Evolutionary conservation across 37 sponge, comb jelly and placozoan species (phyloP), one percentile per base, ranked within the genome.

Genomic region (Aplysina aerophoba): DNA sequence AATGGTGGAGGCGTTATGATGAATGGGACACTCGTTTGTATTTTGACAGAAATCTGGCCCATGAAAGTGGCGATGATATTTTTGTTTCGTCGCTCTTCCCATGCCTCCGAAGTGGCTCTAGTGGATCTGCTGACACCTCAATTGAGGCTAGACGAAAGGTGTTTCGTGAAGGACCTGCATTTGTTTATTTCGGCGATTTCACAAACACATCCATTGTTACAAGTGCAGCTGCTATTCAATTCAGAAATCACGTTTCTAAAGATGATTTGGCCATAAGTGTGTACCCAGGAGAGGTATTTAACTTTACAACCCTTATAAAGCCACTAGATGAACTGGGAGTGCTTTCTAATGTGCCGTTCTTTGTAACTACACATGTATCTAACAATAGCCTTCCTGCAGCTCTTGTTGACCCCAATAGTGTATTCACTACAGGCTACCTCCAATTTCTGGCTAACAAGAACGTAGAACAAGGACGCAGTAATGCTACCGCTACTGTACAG

Each of bases 101-200:
- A 31, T 69, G 71, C 34, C 6, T 69, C 1, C 34, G 71, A 35
- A 34, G 34, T 69, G 71, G 71, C 1, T 69, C 71, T 31, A 34
- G 30, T 30, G 71, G 71, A 69, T 44, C 50, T 44, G 34, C 71
- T 30, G 34, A 69, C 6, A 69, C 71, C 6, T 69, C 71, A 69
- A 16, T 69, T 16, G 71, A 69, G 6, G 33, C 34, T 12, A 30
- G 71, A 17, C 0, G 30, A 27, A 69, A 16, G 33, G 71, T 69
- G 19, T 69, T 69, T 35, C 71, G 50, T 44, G 50, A 3, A 44
- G 8, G 6, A 44, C 50, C 50, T 44, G 6, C 50, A 44, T 44
- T 44, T 44, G 6, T 11, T 8, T 44, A 44, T 44, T 44, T 8
- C 8, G 50, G 50, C 50, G 8, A 44, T 44, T 44, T 44, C 6